Evolutionary conservation across 2,888 invertebrate genomes (phyloP), one percentile per base, ranked within the genome.

Genomic region (Callyntrura guangdongensis): DNA sequence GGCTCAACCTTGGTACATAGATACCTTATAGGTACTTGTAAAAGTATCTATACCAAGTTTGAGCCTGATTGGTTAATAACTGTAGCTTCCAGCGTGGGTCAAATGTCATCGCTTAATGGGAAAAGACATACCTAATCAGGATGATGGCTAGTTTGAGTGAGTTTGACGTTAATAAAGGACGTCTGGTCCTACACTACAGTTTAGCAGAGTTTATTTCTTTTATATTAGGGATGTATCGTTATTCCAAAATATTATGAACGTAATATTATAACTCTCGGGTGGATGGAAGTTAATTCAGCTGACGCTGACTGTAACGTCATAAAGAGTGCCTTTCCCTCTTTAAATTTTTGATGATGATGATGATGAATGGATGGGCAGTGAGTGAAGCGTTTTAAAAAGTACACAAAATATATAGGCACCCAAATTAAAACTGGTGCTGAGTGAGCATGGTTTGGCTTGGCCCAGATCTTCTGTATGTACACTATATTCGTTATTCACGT

Each of bases 391-490:
- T n/a, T 36, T 27, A 14, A 36, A 6, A 36, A 69, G 27, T 14
- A n/a, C 25, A 9, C 36, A 79, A 45, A 45, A 47, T 27, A 64
- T 82, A 27, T 27, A 36, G 27, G 45, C 17, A 72, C 47, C 14
- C 36, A 74, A 53, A 25, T 77, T 12, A 12, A 61, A 8, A n/a
- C 11, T 56, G 1, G 17, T 45, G 59, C 59, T 81, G 47, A 64
- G 22, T 20, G 3, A 4, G 47, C 17, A 64, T 47, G 69, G 64
- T 56, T 25, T 88, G 83, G 36, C 6, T 74, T 88, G 64, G 88
- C 83, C 82, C 59, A 83, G 83, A 89, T 89, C 74, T 22, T 89
- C 77, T 64, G 53, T 64, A 83, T 61, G 61, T 45, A 82, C 56
- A 72, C 59, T 6, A 69, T 11, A 36, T 22, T 61, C 36, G 36